Conservation (phyloP, 2,888 invertebrate genomes). For the Salticus scenicus region DNA sequence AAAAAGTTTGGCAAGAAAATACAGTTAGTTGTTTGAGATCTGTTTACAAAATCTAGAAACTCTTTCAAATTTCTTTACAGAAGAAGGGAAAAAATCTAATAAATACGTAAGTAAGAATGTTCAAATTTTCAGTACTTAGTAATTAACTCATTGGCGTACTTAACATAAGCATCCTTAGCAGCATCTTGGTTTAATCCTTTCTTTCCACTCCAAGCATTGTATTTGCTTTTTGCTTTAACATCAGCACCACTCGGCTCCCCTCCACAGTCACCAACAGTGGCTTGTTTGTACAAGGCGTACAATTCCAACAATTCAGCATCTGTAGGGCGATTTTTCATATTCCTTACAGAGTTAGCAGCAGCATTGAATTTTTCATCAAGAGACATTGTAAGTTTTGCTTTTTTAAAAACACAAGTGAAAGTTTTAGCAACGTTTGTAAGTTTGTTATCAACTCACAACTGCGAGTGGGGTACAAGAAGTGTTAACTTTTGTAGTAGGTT, state of each 20-base stretch:
- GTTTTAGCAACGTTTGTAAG: too few relatives aligned
- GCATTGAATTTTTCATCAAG: slow-evolving; percentile 72
- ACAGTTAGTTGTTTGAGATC: too few relatives aligned
- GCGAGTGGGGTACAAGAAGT: too few relatives aligned
- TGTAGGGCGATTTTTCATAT: slow-evolving; percentile 84
- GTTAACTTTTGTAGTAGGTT: slow-evolving; percentile 46
- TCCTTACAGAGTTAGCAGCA: slow-evolving; percentile 85
- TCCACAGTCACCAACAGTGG: slow-evolving; percentile 87
- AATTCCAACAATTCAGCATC: slow-evolving; percentile 88
- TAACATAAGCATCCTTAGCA: slow-evolving; percentile 89
- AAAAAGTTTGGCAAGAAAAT: too few relatives aligned
- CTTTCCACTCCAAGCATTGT: slow-evolving; percentile 91
- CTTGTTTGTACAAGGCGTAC: slow-evolving; percentile 91
- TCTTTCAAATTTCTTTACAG: too few relatives aligned
- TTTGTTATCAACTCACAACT: too few relatives aligned
- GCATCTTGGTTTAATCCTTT: slow-evolving; percentile 84
- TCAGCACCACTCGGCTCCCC: slow-evolving; percentile 93
- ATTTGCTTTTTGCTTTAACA: slow-evolving; percentile 95
- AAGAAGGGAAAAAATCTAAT: too few relatives aligned
- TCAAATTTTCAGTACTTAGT: slow-evolving; percentile 61
- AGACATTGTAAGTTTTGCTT: too few relatives aligned
- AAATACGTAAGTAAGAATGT: too few relatives aligned
- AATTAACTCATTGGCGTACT: slow-evolving; percentile 79
- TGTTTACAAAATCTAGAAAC: too few relatives aligned
- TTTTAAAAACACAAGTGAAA: too few relatives aligned